Evolutionary conservation across 2,888 invertebrate genomes (phyloP).

Genomic region (Nemurella pictetii): DNA sequence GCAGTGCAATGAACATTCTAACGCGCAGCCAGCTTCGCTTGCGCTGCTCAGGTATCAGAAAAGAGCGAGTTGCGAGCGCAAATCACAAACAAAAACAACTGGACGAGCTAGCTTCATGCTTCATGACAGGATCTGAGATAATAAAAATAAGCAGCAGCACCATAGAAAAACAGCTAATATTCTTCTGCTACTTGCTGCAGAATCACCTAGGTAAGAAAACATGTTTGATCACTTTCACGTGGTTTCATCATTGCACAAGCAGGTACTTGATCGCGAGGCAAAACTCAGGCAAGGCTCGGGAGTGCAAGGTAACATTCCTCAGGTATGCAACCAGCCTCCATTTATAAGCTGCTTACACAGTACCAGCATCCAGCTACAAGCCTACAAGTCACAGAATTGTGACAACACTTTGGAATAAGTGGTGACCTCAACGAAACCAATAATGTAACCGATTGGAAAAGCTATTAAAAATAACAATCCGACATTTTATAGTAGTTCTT

Average conservation of each 20-base stretch:
- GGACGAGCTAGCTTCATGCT: background rate
- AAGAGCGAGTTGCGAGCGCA: background rate
- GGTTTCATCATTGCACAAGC: constrained; percentile 16
- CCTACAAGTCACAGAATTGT: background rate
- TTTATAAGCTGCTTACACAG: background rate
- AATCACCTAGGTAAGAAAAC: constrained; percentile 18
- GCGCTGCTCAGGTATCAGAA: background rate
- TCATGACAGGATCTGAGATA: background rate
- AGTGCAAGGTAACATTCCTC: constrained; percentile 4
- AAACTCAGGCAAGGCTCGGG: no score
- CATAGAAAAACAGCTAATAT: background rate
- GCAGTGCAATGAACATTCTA: background rate
- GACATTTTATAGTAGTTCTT: background rate
- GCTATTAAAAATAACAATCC: background rate
- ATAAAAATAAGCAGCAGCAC: background rate
- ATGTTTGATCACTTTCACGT: constrained; percentile 26
- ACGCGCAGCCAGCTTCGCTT: no score
- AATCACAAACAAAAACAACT: background rate
- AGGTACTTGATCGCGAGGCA: background rate
- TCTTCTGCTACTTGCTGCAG: background rate
- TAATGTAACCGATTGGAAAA: background rate
- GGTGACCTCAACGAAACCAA: background rate
- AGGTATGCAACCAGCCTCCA: background rate
- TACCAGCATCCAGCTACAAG: background rate
- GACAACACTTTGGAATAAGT: background rate